Evolutionary conservation across 1,140 invertebrate genomes (phyloP).

Genomic region (Diploscapter pachys): DNA sequence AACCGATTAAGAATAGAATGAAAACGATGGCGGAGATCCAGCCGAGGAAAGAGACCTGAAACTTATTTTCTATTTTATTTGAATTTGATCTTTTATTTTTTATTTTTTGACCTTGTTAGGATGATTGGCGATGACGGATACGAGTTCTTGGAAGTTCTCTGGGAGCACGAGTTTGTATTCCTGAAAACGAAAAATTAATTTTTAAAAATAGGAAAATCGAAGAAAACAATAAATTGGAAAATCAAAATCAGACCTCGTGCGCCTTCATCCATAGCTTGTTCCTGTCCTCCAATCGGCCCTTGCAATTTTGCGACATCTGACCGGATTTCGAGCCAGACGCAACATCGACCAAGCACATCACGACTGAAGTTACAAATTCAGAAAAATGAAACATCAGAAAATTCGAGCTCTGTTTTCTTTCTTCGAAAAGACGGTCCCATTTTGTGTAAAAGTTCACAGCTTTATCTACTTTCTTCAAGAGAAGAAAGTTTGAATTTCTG

Average conservation of each 20-base stretch:
- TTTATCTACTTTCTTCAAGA: conserved; percentile 1
- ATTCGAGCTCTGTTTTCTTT: background rate
- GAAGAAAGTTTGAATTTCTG: conserved; percentile 14
- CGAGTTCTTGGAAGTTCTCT: conserved; percentile 47
- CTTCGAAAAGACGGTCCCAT: too few species aligned
- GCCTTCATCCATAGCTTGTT: conserved; percentile 56
- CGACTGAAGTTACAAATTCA: conserved; percentile 44
- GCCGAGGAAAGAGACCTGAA: conserved; percentile 44
- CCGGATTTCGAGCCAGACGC: conserved; percentile 39
- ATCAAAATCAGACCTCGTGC: conserved; percentile 42
- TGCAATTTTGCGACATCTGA: conserved; percentile 43
- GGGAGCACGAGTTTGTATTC: conserved; percentile 53
- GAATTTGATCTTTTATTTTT: conserved; percentile 9
- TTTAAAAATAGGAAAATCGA: background rate
- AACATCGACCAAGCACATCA: conserved; percentile 53
- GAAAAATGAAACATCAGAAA: conserved; percentile 14
- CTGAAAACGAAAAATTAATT: conserved; percentile 25
- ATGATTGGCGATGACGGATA: conserved; percentile 32
- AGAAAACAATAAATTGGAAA: conserved; percentile 5
- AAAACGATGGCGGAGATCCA: conserved; percentile 48
- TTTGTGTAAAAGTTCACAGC: too few species aligned
- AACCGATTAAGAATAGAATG: conserved; percentile 50
- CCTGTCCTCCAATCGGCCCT: conserved; percentile 47
- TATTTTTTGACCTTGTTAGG: background rate
- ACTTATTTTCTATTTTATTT: background rate